Percentiles rank a stretch among this genome's conserved stretches.
These are phyloP conservation scores for Haliaeetus leucogaster DNA, from an alignment of 2,113 vertebrate species.

Conservation along the genomic window DNA sequence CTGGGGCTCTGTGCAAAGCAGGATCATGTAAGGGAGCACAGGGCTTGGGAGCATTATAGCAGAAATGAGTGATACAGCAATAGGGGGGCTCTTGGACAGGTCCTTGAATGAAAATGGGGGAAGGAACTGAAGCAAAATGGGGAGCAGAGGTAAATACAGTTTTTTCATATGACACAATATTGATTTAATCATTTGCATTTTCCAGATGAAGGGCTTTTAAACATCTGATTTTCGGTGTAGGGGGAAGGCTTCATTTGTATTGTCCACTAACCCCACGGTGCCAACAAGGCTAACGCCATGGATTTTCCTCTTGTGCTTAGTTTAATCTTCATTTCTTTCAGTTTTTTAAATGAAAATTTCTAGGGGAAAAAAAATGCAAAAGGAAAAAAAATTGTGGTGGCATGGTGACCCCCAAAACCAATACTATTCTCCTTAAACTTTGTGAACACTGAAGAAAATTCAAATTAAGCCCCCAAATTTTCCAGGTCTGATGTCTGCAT, in stretches of 20 bases:
- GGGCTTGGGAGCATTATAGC: neutral
- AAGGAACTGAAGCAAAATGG: neutral
- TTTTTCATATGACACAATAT: neutral
- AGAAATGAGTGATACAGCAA: neutral
- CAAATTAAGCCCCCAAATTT: neutral
- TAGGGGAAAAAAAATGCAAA: neutral
- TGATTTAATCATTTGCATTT: neutral
- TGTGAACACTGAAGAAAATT: neutral
- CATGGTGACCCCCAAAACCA: neutral
- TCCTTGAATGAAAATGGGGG: neutral
- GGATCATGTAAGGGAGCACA: neutral
- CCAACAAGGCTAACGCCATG: neutral
- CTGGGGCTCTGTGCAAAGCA: neutral
- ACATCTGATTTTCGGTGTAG: neutral
- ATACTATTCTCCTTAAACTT: neutral
- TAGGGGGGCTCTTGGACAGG: neutral
- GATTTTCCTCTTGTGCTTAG: neutral
- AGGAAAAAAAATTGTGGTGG: neutral
- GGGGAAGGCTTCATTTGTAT: neutral
- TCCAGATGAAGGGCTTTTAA: neutral
- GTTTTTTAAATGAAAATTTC: neutral
- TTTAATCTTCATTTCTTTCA: neutral
- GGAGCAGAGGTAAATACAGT: neutral
- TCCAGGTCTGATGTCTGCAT: neutral
- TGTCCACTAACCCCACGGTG: neutral